A percentile compares a stretch with the other conserved stretches of the same genome.
Conservation (phyloP, 2,888 invertebrate species). For the Ypsolopha scabrella region DNA sequence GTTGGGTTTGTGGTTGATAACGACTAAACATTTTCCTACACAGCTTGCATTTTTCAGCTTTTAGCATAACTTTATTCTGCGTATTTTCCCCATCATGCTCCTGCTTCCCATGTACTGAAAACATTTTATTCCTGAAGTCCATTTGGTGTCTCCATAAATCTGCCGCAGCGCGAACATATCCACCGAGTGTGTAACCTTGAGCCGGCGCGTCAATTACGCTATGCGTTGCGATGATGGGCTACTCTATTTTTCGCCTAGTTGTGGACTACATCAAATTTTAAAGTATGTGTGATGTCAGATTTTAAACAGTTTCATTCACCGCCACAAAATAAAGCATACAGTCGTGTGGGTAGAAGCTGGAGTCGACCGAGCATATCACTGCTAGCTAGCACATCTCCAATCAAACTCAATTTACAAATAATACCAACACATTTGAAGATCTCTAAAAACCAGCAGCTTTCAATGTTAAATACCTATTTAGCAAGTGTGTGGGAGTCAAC, state of each 20-base stretch:
- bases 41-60: too few relatives aligned
- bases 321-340: too few relatives aligned
- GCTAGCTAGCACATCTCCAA: background rate
- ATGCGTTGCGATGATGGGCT: constrained; percentile 23
- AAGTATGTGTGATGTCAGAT: constrained; percentile 38
- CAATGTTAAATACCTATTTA: background rate
- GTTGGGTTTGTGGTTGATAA: too few relatives aligned
- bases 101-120: too few relatives aligned
- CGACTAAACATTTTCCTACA: too few relatives aligned
- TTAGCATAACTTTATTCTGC: too few relatives aligned
- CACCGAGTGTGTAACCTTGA: constrained; percentile 22
- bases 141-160: background rate
- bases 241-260: constrained; percentile 28
- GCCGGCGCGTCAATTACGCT: constrained; percentile 28
- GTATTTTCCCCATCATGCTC: too few relatives aligned
- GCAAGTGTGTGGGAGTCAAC: background rate
- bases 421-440: background rate
- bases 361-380: too few relatives aligned
- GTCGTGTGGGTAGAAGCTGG: too few relatives aligned
- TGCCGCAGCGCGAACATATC: constrained; percentile 5
- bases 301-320: constrained; percentile 18
- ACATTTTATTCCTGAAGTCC: too few relatives aligned
- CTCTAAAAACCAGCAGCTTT: background rate
- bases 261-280: constrained; percentile 29
- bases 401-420: background rate